Evolutionary conservation across 2,113 vertebrate genomes (phyloP), one percentile per base, ranked within the genome.

Genomic region (Eurypyga helias): DNA sequence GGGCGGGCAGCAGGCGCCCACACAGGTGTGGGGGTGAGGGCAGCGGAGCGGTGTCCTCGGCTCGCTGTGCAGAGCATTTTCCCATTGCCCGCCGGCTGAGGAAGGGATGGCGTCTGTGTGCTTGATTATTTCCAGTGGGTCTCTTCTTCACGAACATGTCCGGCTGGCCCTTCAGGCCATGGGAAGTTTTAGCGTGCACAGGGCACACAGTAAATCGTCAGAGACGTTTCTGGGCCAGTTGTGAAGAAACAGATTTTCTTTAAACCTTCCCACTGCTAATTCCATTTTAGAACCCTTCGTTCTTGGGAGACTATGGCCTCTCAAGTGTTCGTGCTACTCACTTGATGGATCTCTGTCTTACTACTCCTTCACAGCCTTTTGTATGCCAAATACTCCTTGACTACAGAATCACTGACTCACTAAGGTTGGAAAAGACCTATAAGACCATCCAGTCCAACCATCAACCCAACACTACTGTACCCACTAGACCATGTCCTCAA

Each of bases 111-210:
- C 13, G 14, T 4, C 31, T 24, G 0, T 2, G 24, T 10, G 4
- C 15, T 14, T 18, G 17, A 5, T 70, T 55, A 4, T 60, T 83
- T 52, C 29, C 36, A 34, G 33, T 14, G 46, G 23, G 16, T 38
- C 13, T 24, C 20, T 38, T 10, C 28, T 49, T 24, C 4, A 1
- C 5, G 24, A 36, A 18, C 0, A 1, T 28, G 33, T 8, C 20
- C 31, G 8, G 34, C 34, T 69, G 26, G 46, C n/a, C 11, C 18
- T 66, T 82, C 46, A 38, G 78, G 29, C 36, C 10, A 9, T 0
- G 1, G 19, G 15, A 41, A 12, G 10, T 81, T 75, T 45, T 41
- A 45, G 41, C 2, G 3, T 8, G 29, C 9, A 11, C 13, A 17
- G 43, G 58, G 29, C 18, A 21, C 23, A 9, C 45, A 2, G 5